Evolutionary conservation across 2,888 invertebrate genomes (phyloP).

Genomic region (Achlya flavicornis): DNA sequence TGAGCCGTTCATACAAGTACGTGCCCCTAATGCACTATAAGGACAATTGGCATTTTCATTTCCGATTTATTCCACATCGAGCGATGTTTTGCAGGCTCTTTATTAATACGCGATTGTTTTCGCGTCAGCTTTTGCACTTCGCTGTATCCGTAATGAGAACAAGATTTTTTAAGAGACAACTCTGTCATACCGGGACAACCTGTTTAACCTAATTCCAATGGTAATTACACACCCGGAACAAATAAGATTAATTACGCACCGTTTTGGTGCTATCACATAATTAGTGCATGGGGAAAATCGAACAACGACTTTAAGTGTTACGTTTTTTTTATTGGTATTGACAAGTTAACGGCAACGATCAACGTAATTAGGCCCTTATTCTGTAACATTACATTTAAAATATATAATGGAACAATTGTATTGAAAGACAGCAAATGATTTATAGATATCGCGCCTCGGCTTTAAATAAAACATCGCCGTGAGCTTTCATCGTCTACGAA

Average conservation of each 20-base stretch:
- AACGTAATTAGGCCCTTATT: conserved; percentile 70
- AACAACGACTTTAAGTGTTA: conserved; percentile 29
- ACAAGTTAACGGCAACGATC: conserved; percentile 13
- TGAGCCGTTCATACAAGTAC: conserved; percentile 38
- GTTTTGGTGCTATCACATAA: conserved; percentile 52
- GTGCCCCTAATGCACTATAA: conserved; percentile 64
- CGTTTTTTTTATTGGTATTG: conserved; percentile 32
- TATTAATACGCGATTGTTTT: conserved; percentile 76
- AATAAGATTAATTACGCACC: conserved; percentile 67
- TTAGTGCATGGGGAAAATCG: conserved; percentile 52
- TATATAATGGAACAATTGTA: conserved; percentile 73
- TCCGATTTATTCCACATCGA: conserved; percentile 52
- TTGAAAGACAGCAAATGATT: conserved; percentile 74
- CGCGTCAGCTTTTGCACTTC: conserved; percentile 80
- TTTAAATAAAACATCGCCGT: conserved; percentile 80
- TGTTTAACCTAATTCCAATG: conserved; percentile 73
- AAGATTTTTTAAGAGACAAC: conserved; percentile 55
- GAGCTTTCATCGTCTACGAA: conserved; percentile 78
- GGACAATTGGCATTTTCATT: conserved; percentile 55
- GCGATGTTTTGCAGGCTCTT: conserved; percentile 59
- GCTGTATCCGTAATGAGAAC: conserved; percentile 71
- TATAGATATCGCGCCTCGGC: conserved; percentile 72
- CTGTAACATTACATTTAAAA: conserved; percentile 64
- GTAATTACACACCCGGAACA: conserved; percentile 64
- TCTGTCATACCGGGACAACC: conserved; percentile 57